These are phyloP conservation scores for Plectrocnemia conspersa DNA, from an alignment of 1,140 invertebrate genomes.

Conservation along the genomic window DNA sequence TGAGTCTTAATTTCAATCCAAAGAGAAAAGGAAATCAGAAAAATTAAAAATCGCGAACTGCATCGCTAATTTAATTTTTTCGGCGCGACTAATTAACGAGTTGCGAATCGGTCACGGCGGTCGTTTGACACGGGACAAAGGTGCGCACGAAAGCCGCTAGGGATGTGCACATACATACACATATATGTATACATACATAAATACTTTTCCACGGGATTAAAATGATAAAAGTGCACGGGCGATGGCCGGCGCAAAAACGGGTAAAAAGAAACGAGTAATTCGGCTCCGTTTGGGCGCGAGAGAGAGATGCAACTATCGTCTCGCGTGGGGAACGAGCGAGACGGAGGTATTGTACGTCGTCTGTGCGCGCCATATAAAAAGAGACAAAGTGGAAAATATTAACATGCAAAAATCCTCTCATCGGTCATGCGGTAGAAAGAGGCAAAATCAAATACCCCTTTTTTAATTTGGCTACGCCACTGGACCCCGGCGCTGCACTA, in stretches of 20 bases:
- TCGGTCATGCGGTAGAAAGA: slow-evolving; percentile 34
- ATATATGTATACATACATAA: not conserved
- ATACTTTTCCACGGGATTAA: slow-evolving; percentile 26
- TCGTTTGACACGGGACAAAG: too few relatives aligned
- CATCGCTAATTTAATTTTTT: too few relatives aligned
- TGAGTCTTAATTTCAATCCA: too few relatives aligned
- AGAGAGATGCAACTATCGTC: not conserved
- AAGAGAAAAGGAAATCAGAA: too few relatives aligned
- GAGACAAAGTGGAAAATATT: slow-evolving; percentile 33
- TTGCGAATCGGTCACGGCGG: too few relatives aligned
- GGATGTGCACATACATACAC: too few relatives aligned
- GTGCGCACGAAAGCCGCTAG: too few relatives aligned
- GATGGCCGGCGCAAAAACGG: slow-evolving; percentile 15
- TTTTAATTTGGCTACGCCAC: slow-evolving; percentile 29
- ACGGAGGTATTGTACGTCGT: too few relatives aligned
- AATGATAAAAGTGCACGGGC: slow-evolving; percentile 33
- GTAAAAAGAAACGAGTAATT: slow-evolving; percentile 20
- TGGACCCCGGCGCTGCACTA: slow-evolving; percentile 11
- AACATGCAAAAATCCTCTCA: slow-evolving; percentile 33
- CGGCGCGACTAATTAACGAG: too few relatives aligned
- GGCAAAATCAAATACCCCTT: slow-evolving; percentile 28
- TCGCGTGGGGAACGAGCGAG: not conserved
- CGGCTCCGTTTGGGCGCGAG: not conserved
- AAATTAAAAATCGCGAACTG: too few relatives aligned
- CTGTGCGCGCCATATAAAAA: slow-evolving; percentile 23